Conservation (phyloP, 1,140 invertebrate species). For the Holcopasites calliopsidis region DNA sequence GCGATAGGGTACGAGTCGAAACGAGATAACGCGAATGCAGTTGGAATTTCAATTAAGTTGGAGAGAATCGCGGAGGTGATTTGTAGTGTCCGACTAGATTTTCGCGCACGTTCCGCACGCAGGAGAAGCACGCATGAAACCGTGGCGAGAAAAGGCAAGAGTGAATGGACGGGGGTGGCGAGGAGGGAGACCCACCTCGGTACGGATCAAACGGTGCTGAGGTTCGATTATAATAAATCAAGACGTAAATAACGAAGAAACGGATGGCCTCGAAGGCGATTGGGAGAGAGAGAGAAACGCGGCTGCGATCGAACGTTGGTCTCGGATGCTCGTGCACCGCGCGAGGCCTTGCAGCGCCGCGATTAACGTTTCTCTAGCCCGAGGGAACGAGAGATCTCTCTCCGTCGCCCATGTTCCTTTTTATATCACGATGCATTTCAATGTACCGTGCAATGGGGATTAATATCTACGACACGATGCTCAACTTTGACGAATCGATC, state of each 20-base stretch:
- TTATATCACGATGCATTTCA: conserved; percentile 51
- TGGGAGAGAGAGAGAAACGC: not conserved
- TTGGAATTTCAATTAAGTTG: not conserved
- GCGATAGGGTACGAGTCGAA: not conserved
- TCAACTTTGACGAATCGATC: not conserved
- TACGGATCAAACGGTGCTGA: conserved; percentile 72
- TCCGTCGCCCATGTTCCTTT: conserved; percentile 46
- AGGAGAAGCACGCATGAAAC: too few species aligned
- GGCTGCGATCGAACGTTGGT: conserved; percentile 69
- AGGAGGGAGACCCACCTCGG: conserved; percentile 57
- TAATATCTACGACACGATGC: conserved; percentile 32
- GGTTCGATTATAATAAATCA: conserved; percentile 79
- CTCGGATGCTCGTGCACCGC: conserved; percentile 36
- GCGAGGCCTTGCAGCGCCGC: conserved; percentile 56
- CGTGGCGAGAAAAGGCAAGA: too few species aligned
- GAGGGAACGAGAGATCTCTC: conserved; percentile 51
- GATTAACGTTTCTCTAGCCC: conserved; percentile 72
- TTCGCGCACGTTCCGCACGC: too few species aligned
- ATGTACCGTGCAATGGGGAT: conserved; percentile 54
- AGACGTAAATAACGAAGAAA: conserved; percentile 78
- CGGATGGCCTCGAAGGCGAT: conserved; percentile 70
- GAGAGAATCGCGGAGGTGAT: too few species aligned
- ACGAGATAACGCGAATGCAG: not conserved
- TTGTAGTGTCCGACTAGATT: too few species aligned
- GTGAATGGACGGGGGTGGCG: not conserved